Evolutionary conservation across 64 coral and sea anemone species (phyloP).

Genomic region (Actinia equina): DNA sequence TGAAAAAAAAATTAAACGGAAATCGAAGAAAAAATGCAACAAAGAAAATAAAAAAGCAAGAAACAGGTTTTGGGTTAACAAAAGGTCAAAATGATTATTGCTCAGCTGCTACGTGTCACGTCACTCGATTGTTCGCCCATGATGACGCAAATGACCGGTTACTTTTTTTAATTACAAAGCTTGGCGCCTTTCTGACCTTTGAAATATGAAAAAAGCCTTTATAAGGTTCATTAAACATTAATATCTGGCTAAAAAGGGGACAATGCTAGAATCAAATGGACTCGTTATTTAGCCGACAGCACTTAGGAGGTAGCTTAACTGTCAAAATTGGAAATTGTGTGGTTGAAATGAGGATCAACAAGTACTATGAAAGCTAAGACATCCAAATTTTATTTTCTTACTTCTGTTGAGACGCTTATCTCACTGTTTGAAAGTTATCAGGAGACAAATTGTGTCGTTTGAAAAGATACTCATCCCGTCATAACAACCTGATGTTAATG

Average conservation of each 20-base stretch:
- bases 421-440: too few species aligned
- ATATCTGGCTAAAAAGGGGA: neutral
- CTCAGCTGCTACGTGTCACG: neutral
- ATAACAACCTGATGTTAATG: too few species aligned
- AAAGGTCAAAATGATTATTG: neutral
- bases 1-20: too few species aligned
- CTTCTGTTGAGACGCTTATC: too few species aligned
- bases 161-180: neutral
- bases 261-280: neutral
- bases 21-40: neutral
- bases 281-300: too few species aligned
- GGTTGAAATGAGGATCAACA: too few species aligned
- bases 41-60: neutral
- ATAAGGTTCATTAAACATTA: neutral
- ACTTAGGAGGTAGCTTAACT: too few species aligned
- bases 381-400: too few species aligned
- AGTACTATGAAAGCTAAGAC: too few species aligned
- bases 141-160: neutral
- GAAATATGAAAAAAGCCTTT: neutral
- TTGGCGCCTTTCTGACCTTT: neutral
- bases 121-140: neutral
- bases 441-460: too few species aligned
- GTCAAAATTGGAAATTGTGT: too few species aligned
- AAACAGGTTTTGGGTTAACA: neutral
- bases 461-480: too few species aligned